Base-by-base conservation (phyloP, 1,140 invertebrate genomes). In the Drosophila funebris region DNA sequence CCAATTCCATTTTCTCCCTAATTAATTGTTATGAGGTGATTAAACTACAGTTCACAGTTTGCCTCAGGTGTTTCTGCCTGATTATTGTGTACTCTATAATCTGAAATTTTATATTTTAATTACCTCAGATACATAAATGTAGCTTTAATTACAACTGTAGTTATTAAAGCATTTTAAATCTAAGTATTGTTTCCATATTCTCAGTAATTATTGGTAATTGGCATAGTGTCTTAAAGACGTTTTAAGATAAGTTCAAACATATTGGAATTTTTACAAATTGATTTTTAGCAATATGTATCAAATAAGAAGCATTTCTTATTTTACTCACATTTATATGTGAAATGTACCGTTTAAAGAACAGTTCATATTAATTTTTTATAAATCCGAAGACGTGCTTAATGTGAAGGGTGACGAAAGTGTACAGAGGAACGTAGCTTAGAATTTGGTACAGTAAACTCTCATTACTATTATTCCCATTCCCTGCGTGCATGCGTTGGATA, bases 21-120 rank as follows among this genome's bases (percentile, higher is more conserved):
- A 71, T 71, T 71, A 66, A 44, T 54, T 71, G 22, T 57, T 57
- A 61, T 22, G 18, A 31, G 27, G 24, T 66, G 39, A 61, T 61
- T 50, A 61, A 50, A 50, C 9, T 36, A 31, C n/a, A 60, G 29
- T 60, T 48, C 6, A 29, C 22, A 27, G 13, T n/a, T 61, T 3
- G 33, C 31, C 33, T 39, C 11, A 11, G 33, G 41, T 31, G 39
- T 20, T 61, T 24, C 43, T 1, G 20, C 27, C 13, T 36, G 7
- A 43, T 14, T n/a, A 8, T 16, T 41, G 1, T 27, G n/a, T 41
- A 3, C 37, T 24, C 16, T 18, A 14, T n/a, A 27, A 31, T 4
- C 16, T 6, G 11, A 8, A 18, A 20, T 24, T 9, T 13, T 24
- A 46, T 5, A 50, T 16, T 48, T n/a, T 41, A 18, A 16, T 41